Base-by-base conservation (phyloP, 2,888 invertebrate species). In the Meteorus colon region DNA sequence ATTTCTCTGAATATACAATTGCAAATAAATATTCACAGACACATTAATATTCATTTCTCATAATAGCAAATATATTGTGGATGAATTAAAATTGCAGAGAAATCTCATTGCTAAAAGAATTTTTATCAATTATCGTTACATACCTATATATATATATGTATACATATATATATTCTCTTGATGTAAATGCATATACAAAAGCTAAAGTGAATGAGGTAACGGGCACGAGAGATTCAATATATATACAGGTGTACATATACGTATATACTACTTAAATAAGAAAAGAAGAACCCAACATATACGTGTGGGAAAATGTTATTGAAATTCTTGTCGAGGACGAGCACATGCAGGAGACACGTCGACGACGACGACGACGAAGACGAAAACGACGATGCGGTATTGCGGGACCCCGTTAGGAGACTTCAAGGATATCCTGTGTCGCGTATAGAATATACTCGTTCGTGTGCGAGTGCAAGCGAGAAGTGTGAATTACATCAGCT, bases 361-460 rank as follows among this genome's bases (percentile, higher is more conserved):
- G 41, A 41, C 74, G n/a, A 41, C 16, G 41, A 41, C 16, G 41
- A 65, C 67, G 76, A 63, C 66, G 77, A 55, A 48, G 48, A 48
- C n/a, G 48, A 48, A 48, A n/a, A 55, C 55, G 19, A 73, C 73
- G 76, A 68, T 51, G 77, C 68, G 71, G 66, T 73, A 41, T 73
- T 68, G 72, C 55, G 51, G 72, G 71, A 45, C 70, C 62, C 87
- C 86, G 87, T 88, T 88, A 87, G 82, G 80, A 82, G 86, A 86
- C 85, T 86, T 88, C 86, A 85, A 87, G 87, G 88, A 87, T 88
- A 88, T 88, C 89, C 86, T 86, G 87, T 86, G 87, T 87, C 87
- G 83, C 83, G 83, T 19, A 55, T 55, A 55, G 16, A 41, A 48
- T 48, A 48, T 48, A 48, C n/a, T n/a, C 4, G n/a, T n/a, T 14